Percentiles rank a stretch among this genome's conserved stretches.
Conservation (phyloP, 2,888 invertebrate genomes). For the Neria commutata region DNA sequence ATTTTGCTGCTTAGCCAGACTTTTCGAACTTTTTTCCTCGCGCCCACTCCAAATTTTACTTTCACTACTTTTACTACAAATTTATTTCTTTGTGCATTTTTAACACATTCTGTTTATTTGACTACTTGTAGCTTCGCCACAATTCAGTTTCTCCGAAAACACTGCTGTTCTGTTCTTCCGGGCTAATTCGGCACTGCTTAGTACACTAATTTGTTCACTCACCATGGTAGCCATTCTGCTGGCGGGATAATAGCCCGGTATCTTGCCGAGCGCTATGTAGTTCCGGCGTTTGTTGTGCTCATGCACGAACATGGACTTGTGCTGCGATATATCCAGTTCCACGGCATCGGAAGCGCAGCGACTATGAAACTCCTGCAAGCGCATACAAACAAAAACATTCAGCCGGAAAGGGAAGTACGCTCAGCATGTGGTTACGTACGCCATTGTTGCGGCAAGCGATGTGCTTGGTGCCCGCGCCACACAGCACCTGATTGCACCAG, state of each 20-base stretch:
- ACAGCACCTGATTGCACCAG: conserved; percentile 53
- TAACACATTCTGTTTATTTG: no score
- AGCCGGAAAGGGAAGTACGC: not conserved
- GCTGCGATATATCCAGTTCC: conserved; percentile 47
- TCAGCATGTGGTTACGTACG: conserved; percentile 34
- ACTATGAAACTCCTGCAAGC: conserved; percentile 44
- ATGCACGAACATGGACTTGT: conserved; percentile 48
- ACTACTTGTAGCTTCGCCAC: no score
- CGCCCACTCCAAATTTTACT: no score
- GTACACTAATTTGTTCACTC: conserved; percentile 24
- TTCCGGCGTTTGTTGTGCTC: conserved; percentile 58
- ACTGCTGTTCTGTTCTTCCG: no score
- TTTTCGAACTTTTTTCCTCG: no score
- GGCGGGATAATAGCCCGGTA: conserved; percentile 59
- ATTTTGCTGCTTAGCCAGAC: no score
- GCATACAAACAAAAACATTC: not conserved
- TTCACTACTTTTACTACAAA: no score
- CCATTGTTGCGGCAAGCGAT: conserved; percentile 57
- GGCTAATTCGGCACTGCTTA: no score
- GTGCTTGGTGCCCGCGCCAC: conserved; percentile 43
- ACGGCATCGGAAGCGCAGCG: conserved; percentile 52
- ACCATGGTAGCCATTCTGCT: conserved; percentile 60
- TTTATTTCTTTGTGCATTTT: no score
- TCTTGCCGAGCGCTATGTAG: conserved; percentile 53
- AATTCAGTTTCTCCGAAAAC: no score